Conservation (phyloP, 2,888 invertebrate species). For the Girardia tigrina region DNA sequence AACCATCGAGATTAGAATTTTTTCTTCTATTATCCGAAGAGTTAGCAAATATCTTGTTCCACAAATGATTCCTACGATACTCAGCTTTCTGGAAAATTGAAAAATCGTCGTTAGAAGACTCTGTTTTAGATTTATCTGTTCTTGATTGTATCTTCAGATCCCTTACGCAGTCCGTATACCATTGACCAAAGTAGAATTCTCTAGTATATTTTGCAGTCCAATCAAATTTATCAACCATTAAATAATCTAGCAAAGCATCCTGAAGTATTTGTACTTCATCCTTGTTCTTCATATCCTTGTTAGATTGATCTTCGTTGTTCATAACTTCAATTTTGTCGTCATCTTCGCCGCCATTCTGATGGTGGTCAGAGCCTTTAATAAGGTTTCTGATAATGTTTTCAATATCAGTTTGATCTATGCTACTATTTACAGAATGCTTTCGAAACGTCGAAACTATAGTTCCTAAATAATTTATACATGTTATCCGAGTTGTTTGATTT, state of each 20-base stretch:
- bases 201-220: too few species aligned
- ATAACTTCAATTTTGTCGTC: slow-evolving; percentile 25
- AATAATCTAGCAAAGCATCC: slow-evolving; percentile 46
- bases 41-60: too few species aligned
- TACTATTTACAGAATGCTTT: slow-evolving; percentile 66
- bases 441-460: slow-evolving; percentile 82
- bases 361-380: too few species aligned
- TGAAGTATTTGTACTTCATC: slow-evolving; percentile 33
- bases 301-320: neutral
- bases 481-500: slow-evolving; percentile 85
- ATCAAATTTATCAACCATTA: slow-evolving; percentile 46
- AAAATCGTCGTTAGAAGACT: too few species aligned
- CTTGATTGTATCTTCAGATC: too few species aligned
- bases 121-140: too few species aligned
- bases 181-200: too few species aligned
- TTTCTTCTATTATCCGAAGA: too few species aligned
- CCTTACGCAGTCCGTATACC: too few species aligned
- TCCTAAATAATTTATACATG: slow-evolving; percentile 93
- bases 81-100: too few species aligned
- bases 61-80: too few species aligned
- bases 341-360: slow-evolving; percentile 31
- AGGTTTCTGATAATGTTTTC: slow-evolving; percentile 37
- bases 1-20: too few species aligned
- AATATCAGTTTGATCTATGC: slow-evolving; percentile 51
- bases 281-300: slow-evolving; percentile 29